Percentiles rank a stretch among this genome's conserved stretches.
Evolutionary conservation across 2,888 invertebrate species (phyloP).

Genomic region (Aspidiotus destructor): DNA sequence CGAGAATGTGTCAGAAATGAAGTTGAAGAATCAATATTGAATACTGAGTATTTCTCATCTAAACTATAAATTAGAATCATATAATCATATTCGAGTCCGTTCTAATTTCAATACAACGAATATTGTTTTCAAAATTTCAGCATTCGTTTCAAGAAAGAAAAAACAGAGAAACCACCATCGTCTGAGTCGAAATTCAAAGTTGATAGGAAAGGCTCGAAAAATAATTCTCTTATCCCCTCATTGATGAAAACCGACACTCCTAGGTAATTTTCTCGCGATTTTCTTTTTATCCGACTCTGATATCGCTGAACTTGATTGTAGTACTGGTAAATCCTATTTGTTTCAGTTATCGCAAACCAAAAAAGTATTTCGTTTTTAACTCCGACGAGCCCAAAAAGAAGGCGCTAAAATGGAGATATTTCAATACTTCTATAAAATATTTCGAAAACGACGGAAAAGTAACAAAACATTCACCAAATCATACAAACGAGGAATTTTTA

Average conservation of each 20-base stretch:
- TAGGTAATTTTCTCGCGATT: conserved; percentile 5
- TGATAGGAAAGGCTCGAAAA: conserved; percentile 16
- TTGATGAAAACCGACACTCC: conserved; percentile 20
- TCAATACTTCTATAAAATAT: conserved; percentile 6
- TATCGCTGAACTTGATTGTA: neutral
- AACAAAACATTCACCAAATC: conserved; percentile 5
- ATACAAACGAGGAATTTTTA: conserved; percentile 20
- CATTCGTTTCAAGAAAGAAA: conserved; percentile 1
- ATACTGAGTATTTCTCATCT: too few relatives aligned
- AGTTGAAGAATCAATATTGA: too few relatives aligned
- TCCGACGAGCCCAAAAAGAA: neutral
- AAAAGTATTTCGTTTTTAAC: neutral
- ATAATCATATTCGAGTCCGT: too few relatives aligned
- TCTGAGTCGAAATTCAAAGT: conserved; percentile 9
- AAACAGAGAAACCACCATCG: neutral
- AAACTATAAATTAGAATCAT: too few relatives aligned
- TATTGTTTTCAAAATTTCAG: too few relatives aligned
- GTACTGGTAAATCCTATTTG: neutral
- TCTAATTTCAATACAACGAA: too few relatives aligned
- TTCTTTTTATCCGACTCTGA: neutral
- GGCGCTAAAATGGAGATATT: conserved; percentile 14
- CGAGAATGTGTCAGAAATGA: too few relatives aligned
- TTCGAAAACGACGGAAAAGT: conserved; percentile 20
- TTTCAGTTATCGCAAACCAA: conserved; percentile 16
- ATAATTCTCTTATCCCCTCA: conserved; percentile 19